These are phyloP conservation scores for Ochropleura leucogaster DNA, from an alignment of 2,888 invertebrate species.

Conservation along the genomic window DNA sequence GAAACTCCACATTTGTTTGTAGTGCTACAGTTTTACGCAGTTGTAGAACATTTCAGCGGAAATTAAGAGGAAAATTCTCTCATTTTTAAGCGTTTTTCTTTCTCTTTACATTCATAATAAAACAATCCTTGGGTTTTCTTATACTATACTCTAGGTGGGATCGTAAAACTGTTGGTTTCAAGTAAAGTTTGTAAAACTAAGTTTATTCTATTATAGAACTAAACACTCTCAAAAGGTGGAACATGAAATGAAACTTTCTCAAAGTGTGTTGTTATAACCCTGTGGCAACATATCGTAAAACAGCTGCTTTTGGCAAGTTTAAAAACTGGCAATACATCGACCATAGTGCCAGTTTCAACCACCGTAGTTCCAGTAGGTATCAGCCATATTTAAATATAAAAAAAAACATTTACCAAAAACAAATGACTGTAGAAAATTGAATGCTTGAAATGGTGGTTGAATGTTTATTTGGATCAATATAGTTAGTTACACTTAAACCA, in stretches of 20 bases:
- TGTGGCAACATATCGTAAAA: slow-evolving; percentile 14
- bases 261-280: slow-evolving; percentile 22
- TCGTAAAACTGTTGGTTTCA: neutral
- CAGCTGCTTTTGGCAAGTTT: slow-evolving; percentile 7
- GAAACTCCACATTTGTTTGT: slow-evolving; percentile 19
- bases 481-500: neutral
- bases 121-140: neutral
- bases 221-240: slow-evolving; percentile 6
- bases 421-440: neutral
- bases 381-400: slow-evolving; percentile 33
- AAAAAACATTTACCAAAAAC: slow-evolving; percentile 22
- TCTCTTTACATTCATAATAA: neutral
- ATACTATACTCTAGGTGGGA: neutral
- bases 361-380: too few relatives aligned
- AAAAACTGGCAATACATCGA: neutral
- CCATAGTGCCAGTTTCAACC: too few relatives aligned
- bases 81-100: neutral
- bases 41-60: slow-evolving; percentile 2
- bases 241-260: slow-evolving; percentile 6
- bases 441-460: slow-evolving; percentile 6
- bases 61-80: neutral
- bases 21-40: slow-evolving; percentile 3
- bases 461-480: slow-evolving; percentile 19
- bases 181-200: neutral
- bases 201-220: neutral